These are phyloP conservation scores for Syritta pipiens DNA, from an alignment of 2,888 invertebrate genomes.

Conservation along the genomic window DNA sequence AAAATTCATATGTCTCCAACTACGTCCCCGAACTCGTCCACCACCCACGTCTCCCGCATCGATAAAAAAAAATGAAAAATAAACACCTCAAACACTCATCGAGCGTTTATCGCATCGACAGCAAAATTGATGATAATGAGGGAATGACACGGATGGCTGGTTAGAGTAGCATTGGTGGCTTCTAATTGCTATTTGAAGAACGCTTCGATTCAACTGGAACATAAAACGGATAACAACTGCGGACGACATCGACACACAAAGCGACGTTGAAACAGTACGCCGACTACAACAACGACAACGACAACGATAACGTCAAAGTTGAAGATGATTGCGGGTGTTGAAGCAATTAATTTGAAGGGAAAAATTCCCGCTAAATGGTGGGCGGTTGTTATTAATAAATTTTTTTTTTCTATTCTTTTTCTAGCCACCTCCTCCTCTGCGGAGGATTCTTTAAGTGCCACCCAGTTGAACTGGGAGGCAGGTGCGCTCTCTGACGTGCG, in stretches of 20 bases:
- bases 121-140: conserved; percentile 54
- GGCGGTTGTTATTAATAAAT: conserved; percentile 51
- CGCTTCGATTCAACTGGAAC: conserved; percentile 26
- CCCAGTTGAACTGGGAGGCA: conserved; percentile 26
- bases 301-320: conserved; percentile 7
- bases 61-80: no score
- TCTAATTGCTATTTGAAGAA: conserved; percentile 61
- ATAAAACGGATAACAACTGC: conserved; percentile 38
- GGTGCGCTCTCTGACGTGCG: conserved; percentile 43
- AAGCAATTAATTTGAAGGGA: conserved; percentile 61
- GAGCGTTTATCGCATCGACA: conserved; percentile 14
- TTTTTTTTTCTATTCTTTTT: neutral
- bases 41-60: no score
- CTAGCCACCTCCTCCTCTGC: neutral
- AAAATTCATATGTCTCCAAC: no score
- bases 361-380: conserved; percentile 61
- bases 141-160: conserved; percentile 56
- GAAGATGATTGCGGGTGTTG: conserved; percentile 54
- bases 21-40: no score
- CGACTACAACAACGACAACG: conserved; percentile 30
- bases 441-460: conserved; percentile 36
- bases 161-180: conserved; percentile 54
- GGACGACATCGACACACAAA: no score
- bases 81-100: neutral
- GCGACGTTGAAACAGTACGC: no score